Base-by-base conservation (phyloP, 2,888 invertebrate genomes). In the Leucophora obtusa region DNA sequence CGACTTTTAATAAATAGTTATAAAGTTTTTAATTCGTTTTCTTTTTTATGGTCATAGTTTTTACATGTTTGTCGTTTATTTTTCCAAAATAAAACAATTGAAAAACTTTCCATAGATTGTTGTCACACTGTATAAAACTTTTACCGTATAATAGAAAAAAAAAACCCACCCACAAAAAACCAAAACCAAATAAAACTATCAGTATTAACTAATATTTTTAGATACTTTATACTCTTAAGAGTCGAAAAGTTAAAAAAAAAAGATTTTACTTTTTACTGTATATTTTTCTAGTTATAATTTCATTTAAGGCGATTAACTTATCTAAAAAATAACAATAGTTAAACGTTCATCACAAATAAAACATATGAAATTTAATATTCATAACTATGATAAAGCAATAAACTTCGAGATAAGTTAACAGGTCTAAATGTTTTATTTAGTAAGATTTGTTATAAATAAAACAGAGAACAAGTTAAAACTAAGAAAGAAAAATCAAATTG, bases 191-290 rank as follows among this genome's bases (percentile, higher is more conserved):
- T 62, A 53, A 51, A 70, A 75, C 38, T 43, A 59, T 84, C 85
- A 82, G 84, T 86, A 86, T 86, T 84, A 84, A 83, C 83, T 87
- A 87, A 87, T 87, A 87, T 87, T 87, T 86, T 83, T 82, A 82
- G 82, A 83, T 58, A 82, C 73, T 77, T 80, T 80, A 59, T 76
- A 79, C 62, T 68, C 60, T 77, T 59, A 62, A 56, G 28, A 58
- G 24, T 58, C 50, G 7, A 70, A 73, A 65, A 73, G 15, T 43
- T 38, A 43, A 28, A 28, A 15, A 11, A 50, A 43, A n/a, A 63
- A n/a, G 15, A 28, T 15, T 51, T 18, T 35, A 60, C 38, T 66
- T 50, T 59, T n/a, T 58, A 38, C 17, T 51, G 21, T n/a, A 35
- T 1, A 9, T 8, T 17, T 47, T 72, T 43, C 47, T 58, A 51